These are phyloP conservation scores for Hydrozoanthus tunicans DNA, from an alignment of 64 coral and sea anemone genomes.

Conservation along the genomic window DNA sequence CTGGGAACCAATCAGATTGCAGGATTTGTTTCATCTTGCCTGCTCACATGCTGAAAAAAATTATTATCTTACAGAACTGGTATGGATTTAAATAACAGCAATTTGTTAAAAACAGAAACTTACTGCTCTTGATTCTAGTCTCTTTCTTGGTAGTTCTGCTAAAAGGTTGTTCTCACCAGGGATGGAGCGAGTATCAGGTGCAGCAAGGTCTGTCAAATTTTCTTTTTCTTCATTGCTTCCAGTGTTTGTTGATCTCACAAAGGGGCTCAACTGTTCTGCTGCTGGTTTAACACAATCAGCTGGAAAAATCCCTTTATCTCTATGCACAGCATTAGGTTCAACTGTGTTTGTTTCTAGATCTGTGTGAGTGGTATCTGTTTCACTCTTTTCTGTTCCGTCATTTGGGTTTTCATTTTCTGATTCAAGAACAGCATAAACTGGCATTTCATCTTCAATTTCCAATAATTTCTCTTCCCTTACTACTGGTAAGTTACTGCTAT, in stretches of 20 bases:
- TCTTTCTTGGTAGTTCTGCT: conserved; percentile 8
- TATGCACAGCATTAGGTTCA: not conserved
- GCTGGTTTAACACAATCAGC: not conserved
- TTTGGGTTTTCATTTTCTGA: not conserved
- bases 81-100: too few species aligned
- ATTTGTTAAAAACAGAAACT: not conserved
- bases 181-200: not conserved
- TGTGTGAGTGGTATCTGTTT: not conserved
- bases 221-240: not conserved
- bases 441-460: not conserved
- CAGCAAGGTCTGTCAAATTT: not conserved
- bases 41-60: too few species aligned
- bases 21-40: too few species aligned
- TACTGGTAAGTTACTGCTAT: not conserved
- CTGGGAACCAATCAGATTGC: too few species aligned
- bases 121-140: conserved; percentile 43
- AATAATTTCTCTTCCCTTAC: not conserved
- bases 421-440: conserved; percentile 12
- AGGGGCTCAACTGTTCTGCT: not conserved
- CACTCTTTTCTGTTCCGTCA: not conserved
- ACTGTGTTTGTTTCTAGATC: not conserved
- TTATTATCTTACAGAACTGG: too few species aligned
- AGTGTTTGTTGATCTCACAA: not conserved
- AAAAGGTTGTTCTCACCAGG: not conserved
- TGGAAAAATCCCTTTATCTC: not conserved